Percentiles rank a stretch among this genome's conserved stretches.
phyloP scores from a whole-genome alignment of 2,888 invertebrate species.

The Nemoura dubitans region DNA sequence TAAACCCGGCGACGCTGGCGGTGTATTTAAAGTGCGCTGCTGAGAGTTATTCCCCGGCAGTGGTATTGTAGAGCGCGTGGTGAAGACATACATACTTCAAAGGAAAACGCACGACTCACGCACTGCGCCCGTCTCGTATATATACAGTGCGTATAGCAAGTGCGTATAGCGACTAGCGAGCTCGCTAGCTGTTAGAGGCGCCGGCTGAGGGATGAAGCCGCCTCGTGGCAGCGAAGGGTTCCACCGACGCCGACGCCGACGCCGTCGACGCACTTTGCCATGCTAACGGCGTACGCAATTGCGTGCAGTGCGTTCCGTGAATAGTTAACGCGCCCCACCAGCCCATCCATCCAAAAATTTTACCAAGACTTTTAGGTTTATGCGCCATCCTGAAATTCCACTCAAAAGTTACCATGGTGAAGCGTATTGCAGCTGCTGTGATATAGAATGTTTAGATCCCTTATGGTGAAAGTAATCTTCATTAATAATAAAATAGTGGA shows the following conservation, averaged over 20 bases:
- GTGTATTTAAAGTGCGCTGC: neutral
- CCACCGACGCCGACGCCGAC: neutral
- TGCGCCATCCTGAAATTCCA: neutral
- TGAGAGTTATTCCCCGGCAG: conserved; percentile 12
- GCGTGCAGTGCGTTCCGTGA: conserved; percentile 27
- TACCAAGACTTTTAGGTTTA: conserved; percentile 12
- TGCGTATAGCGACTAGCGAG: neutral
- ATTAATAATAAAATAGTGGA: neutral
- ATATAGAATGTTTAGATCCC: neutral
- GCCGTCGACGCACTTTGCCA: conserved; percentile 23
- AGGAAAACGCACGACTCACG: neutral
- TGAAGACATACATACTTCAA: conserved; percentile 28
- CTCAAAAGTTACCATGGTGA: neutral
- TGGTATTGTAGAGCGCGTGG: neutral
- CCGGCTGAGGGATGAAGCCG: conserved; percentile 2
- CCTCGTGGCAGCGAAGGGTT: neutral
- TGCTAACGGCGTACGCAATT: conserved; percentile 38
- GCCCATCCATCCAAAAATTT: conserved; percentile 12
- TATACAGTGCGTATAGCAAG: too few relatives aligned
- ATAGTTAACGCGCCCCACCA: conserved; percentile 29
- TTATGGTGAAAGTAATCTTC: conserved; percentile 7
- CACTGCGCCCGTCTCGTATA: too few relatives aligned
- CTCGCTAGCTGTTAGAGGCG: too few relatives aligned
- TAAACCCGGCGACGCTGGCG: neutral
- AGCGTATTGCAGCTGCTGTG: neutral